Base-by-base conservation (phyloP, 2,888 invertebrate genomes). In the Ophion ellenae region DNA sequence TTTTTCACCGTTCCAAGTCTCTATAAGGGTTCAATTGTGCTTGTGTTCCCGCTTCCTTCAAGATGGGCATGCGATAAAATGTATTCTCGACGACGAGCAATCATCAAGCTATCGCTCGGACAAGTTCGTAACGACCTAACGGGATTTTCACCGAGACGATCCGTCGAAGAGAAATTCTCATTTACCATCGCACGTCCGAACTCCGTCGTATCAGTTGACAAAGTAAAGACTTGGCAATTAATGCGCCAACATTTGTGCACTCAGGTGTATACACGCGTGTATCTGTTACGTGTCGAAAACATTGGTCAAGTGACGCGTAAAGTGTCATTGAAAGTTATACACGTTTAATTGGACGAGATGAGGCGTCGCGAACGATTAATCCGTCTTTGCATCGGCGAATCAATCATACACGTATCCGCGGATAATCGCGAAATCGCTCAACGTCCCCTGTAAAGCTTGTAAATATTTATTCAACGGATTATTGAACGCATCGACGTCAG, bases 361-460 rank as follows among this genome's bases (percentile, higher is more conserved):
- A 59, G 76, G 63, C 73, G 82, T 66, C 83, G 53, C 53, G 75
- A 82, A 79, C 85, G 78, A 64, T 82, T 75, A 79, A 82, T 64
- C 79, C 32, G 66, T 79, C 66, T 73, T 67, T 32, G 79, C 61
- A 20, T 61, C 24, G 64, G 20, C 63, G 47, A 83, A 73, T 85
- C 71, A 76, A 79, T 85, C 79, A 83, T 40, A 36, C 24, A 32
- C 28, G 24, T 24, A 64, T 3, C 36, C 47, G 47, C 28, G 75
- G 59, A 74, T 75, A 79, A 40, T 70, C 59, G 36, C 63, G 32
- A n/a, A 71, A 79, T 75, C 20, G 82, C 36, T 76, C 82, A 71
- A 76, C 66, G 74, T 14, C 53, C 20, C 20, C 28, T n/a, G 67
- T 47, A 66, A 2, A 11, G 24, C 32, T 59, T 40, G 76, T 73